Base-by-base conservation (phyloP, 1,140 invertebrate species). In the Laupala kohalensis region DNA sequence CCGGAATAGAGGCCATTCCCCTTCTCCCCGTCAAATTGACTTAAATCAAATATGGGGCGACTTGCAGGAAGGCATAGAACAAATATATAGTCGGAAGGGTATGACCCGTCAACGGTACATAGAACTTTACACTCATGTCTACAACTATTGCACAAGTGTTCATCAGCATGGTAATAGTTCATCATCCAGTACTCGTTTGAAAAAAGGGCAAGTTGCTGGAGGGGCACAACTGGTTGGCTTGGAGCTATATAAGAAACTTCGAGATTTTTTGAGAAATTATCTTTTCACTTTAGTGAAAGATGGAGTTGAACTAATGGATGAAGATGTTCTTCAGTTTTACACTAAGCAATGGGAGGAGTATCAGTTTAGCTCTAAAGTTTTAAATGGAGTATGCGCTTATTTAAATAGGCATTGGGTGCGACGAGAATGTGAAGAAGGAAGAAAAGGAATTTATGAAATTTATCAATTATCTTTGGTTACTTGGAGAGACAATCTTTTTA, bases 351-450 rank as follows among this genome's bases (percentile, higher is more conserved):
- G 97, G 97, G 95, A 97, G 81, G 93, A 97, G 78, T 99, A 98
- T 83, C 95, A 97, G 79, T 98, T 99, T 81, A 97, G 95, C 73
- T 97, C 94, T 74, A 95, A 96, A 79, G 97, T 98, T 0, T 83
- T 99, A 13, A 96, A 99, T 84, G 97, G 97, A 4, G 95, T 99
- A 65, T 99, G 96, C 83, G 88, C 94, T 1, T 99, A 99, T 84
- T 84, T 99, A 25, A 99, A 99, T 85, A 79, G 97, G 75, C 97
- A 99, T 81, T 99, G 97, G 97, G 97, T 99, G 0, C 92, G 95
- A 75, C 84, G 97, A 74, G 96, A 99, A 81, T 97, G 95, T 80
- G 97, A 99, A 78, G 97, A 99, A 81, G 96, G 97, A 0, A 86
- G 93, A 29, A 97, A 97, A 84, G 92, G 93, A 72, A 96, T 99